Evolutionary conservation across 2,113 vertebrate genomes (phyloP).

Genomic region (Agapornis roseicollis): DNA sequence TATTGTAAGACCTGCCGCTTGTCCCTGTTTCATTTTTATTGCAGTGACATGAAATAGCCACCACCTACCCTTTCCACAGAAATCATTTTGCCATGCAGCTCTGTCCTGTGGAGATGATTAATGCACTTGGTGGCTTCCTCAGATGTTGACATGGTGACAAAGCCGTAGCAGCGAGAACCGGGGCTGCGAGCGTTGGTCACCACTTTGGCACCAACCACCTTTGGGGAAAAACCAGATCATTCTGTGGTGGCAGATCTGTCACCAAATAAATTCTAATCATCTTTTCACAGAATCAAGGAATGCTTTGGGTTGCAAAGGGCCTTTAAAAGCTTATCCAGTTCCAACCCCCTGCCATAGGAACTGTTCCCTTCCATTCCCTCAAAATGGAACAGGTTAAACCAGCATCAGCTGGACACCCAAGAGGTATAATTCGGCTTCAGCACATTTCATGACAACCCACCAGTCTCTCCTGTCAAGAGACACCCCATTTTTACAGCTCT

Average conservation of each 20-base stretch:
- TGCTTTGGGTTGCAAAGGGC: not conserved
- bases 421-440: not conserved
- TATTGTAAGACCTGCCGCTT: not conserved
- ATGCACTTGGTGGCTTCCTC: conserved; percentile 96
- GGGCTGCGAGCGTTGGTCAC: conserved; percentile 97
- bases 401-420: not conserved
- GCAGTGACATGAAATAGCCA: not conserved
- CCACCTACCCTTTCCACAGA: conserved; percentile 89
- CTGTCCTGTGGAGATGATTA: conserved; percentile 90
- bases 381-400: not conserved
- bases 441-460: fast-evolving
- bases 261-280: not conserved
- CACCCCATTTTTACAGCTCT: not conserved
- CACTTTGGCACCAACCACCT: conserved; percentile 97
- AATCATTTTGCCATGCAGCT: conserved; percentile 96
- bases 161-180: conserved; percentile 94
- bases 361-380: not conserved
- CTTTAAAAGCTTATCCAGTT: not conserved
- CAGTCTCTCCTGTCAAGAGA: not conserved
- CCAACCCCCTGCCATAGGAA: not conserved
- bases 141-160: conserved; percentile 92
- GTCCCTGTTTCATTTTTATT: not conserved
- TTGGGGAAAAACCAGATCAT: not conserved
- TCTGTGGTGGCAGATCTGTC: not conserved
- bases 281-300: not conserved